Evolutionary conservation across 1,140 invertebrate species (phyloP), one percentile per base, ranked within the genome.

Genomic region (Theocolax elegans): DNA sequence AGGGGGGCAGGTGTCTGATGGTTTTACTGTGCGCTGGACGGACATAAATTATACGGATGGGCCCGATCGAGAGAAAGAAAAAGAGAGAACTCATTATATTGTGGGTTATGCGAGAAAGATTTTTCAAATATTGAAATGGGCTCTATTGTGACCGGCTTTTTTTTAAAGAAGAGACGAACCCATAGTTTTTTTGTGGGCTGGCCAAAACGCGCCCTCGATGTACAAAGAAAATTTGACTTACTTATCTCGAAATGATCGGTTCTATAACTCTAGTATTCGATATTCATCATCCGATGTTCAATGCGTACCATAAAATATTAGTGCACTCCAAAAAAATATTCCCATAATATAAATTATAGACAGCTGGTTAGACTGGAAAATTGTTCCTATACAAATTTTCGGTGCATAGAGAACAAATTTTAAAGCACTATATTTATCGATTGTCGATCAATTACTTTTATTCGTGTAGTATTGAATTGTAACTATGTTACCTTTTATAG

Each of bases 21-120:
- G 53, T 12, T 53, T 17, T 38, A 10, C 27, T 8, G 15, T n/a
- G 17, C 35, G 13, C 25, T 6, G 21, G 25, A 12, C 13, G 42
- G 6, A 53, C 49, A 51, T 67, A 42, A 67, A 67, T 67, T 46
- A 67, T 58, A 17, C 65, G 35, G n/a, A n/a, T n/a, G n/a, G n/a
- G n/a, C n/a, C n/a, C 49, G 64, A 44, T 35, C 51, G 23, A n/a
- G n/a, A n/a, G n/a, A n/a, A n/a, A n/a, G n/a, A n/a, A n/a, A n/a
- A n/a, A n/a, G n/a, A n/a, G 35, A 46, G 25, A 48, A 13, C 53
- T 10, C 42, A 12, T 10, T 17, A 27, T 17, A 58, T 48, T 38
- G 53, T 67, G 19, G 35, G 10, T 12, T 4, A n/a, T n/a, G 42
- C 13, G 29, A 38, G 31, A 40, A 25, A 53, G 38, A 53, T 23